Percentiles rank a stretch among this genome's conserved stretches.
These are phyloP conservation scores for Aegithalos caudatus DNA, from an alignment of 2,113 vertebrate species.

Conservation along the genomic window DNA sequence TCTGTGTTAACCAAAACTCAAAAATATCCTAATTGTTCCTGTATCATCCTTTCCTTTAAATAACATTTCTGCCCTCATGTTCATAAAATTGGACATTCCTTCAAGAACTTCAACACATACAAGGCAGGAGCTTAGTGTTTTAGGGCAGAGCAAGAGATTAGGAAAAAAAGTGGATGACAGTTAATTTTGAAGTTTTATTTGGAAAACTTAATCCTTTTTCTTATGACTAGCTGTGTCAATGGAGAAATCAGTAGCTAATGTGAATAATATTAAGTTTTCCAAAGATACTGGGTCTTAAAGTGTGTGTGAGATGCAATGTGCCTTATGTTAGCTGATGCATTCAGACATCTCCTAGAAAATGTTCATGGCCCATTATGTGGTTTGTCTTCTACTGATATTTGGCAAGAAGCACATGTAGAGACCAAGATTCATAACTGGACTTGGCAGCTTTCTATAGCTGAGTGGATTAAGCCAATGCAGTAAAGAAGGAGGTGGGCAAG, in stretches of 20 bases:
- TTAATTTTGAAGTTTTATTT: neutral
- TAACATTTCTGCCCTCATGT: neutral
- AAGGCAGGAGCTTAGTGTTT: neutral
- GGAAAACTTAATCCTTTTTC: neutral
- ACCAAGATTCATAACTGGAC: slow-evolving; percentile 24
- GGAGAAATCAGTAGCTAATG: neutral
- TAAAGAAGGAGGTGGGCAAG: slow-evolving; percentile 44
- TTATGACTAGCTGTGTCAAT: neutral
- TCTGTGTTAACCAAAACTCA: neutral
- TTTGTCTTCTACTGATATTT: slow-evolving; percentile 21
- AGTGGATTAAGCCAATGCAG: slow-evolving; percentile 4
- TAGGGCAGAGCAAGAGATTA: neutral
- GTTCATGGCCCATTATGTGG: neutral
- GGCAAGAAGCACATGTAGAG: neutral
- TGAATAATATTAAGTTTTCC: neutral
- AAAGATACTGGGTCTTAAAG: neutral
- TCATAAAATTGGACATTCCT: neutral
- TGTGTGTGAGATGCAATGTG: neutral
- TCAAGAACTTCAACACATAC: neutral
- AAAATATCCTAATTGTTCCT: accelerated
- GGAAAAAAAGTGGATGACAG: neutral
- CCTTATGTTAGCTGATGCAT: neutral
- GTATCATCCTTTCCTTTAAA: neutral
- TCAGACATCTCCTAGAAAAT: neutral
- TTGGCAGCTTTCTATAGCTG: neutral